These are phyloP conservation scores for Euleptes europaea DNA, from an alignment of 2,113 vertebrate genomes.

Conservation along the genomic window DNA sequence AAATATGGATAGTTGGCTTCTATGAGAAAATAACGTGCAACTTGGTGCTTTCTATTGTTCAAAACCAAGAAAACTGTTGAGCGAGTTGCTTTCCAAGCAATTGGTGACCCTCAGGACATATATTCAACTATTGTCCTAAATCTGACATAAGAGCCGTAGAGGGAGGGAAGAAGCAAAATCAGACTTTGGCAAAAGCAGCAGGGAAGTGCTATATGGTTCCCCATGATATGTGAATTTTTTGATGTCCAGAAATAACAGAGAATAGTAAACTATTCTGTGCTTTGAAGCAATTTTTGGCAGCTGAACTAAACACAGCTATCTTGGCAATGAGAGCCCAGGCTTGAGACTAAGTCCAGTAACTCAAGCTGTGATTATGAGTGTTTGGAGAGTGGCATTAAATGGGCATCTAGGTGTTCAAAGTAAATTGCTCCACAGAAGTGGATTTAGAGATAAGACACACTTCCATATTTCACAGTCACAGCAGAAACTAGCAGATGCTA, in stretches of 20 bases:
- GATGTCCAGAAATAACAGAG: conserved; percentile 31
- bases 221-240: conserved; percentile 4
- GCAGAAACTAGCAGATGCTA: conserved; percentile 46
- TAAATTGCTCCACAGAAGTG: background rate
- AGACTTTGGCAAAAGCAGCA: conserved; percentile 10
- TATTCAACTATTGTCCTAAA: background rate
- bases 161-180: conserved; percentile 24
- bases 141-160: background rate
- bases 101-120: conserved; percentile 7
- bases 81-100: no score
- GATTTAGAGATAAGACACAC: conserved; percentile 7
- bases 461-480: conserved; percentile 14
- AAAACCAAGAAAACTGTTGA: no score
- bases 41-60: no score
- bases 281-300: background rate
- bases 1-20: no score
- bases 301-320: conserved; percentile 5
- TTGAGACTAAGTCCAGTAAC: conserved; percentile 17
- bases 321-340: background rate
- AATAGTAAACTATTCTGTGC: background rate
- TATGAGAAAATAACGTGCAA: no score
- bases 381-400: conserved; percentile 17
- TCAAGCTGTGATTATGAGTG: background rate
- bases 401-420: background rate
- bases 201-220: background rate